Evolutionary conservation across 2,113 vertebrate species (phyloP), one percentile per base, ranked within the genome.

Genomic region (Epinephelus fuscoguttatus): DNA sequence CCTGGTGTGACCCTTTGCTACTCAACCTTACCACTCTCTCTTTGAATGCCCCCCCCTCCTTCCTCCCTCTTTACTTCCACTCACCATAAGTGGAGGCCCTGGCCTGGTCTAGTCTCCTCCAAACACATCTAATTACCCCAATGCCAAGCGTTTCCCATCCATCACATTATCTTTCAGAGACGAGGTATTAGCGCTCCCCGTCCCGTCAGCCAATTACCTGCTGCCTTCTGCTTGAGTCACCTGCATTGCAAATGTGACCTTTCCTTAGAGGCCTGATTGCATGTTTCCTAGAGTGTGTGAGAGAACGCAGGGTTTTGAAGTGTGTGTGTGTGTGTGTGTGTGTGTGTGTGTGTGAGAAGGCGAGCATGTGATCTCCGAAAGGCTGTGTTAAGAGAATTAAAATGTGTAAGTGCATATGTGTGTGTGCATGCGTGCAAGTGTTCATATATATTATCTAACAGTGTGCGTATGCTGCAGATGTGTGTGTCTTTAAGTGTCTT

Each of bases 211-310:
- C 97, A 98, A 99, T 99, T 98, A 99, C 97, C 96, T 96, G 92
- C 93, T 91, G 95, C 95, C 90, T 91, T 88, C 85, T 92, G 80
- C 88, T 94, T 91, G 90, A 96, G 95, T 97, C 96, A 94, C 95
- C 95, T 95, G 94, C 95, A 96, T 97, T 97, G 97, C 97, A 98
- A 98, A 99, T 98, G 97, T 99, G 98, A 99, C 98, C 98, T 99
- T 99, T 99, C 91, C 94, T 94, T 96, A 93, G 94, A 91, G 94
- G 95, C 95, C 96, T 97, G 97, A 99, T 96, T 96, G 96, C 95
- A 93, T 95, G 96, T 96, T 96, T 96, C 95, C 95, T 89, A 94
- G 88, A 91, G 90, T 91, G 90, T 92, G 84, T 89, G 87, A 84
- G 75, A 81, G 88, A 83, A 83, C 47, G 47, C 45, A 42, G 27